Evolutionary conservation across 1,140 invertebrate genomes (phyloP).

Genomic region (Leptinotarsa lineolata): DNA sequence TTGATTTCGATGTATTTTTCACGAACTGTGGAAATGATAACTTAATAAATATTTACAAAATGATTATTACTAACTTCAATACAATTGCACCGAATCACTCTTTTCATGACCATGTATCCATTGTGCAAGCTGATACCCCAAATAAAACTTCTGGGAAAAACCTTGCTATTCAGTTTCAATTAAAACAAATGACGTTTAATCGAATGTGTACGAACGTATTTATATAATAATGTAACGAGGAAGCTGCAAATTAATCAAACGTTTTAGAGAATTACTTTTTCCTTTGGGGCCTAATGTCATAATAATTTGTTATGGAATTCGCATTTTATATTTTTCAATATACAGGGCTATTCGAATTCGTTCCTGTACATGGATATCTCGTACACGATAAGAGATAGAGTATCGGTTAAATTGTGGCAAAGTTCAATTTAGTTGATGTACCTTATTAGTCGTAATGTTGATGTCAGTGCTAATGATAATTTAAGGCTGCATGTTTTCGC

Average conservation of each 20-base stretch:
- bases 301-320: too few relatives aligned
- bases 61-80: not conserved
- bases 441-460: too few relatives aligned
- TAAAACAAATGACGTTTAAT: not conserved
- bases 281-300: too few relatives aligned
- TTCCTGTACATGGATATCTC: too few relatives aligned
- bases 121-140: not conserved
- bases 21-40: not conserved
- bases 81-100: not conserved
- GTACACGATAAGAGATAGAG: too few relatives aligned
- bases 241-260: not conserved
- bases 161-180: not conserved
- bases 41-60: not conserved
- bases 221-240: not conserved
- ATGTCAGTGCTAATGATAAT: too few relatives aligned
- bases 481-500: too few relatives aligned
- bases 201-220: not conserved
- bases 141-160: not conserved
- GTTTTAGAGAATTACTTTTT: not conserved
- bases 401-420: too few relatives aligned
- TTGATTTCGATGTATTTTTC: not conserved
- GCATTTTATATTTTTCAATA: too few relatives aligned
- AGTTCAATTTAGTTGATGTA: too few relatives aligned
- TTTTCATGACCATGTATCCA: not conserved
- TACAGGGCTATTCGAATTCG: too few relatives aligned